Evolutionary conservation across 2,113 vertebrate species (phyloP).

Genomic region (Nipponia nippon): DNA sequence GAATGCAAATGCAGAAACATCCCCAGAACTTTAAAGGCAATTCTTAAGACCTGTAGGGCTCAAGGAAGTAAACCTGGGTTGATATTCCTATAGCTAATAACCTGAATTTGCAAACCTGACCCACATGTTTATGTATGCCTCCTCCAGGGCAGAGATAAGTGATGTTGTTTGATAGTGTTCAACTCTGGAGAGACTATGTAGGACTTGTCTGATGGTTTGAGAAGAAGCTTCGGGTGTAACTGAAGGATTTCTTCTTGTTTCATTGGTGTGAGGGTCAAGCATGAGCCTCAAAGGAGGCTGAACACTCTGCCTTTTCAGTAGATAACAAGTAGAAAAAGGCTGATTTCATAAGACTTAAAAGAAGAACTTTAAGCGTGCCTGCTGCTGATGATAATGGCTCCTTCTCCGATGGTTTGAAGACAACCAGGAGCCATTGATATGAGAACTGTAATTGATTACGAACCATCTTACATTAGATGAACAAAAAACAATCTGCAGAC

Average conservation of each 20-base stretch:
- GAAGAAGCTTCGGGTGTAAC: background rate
- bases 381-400: background rate
- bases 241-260: background rate
- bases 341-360: background rate
- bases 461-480: slow-evolving; percentile 38
- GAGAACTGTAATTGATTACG: background rate
- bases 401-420: background rate
- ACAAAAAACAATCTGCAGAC: slow-evolving; percentile 3
- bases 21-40: background rate
- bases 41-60: background rate
- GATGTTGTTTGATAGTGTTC: background rate
- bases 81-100: background rate
- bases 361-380: background rate
- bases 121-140: background rate
- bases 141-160: background rate
- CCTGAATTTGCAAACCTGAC: background rate
- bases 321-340: background rate
- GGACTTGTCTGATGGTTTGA: background rate
- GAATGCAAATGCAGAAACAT: background rate
- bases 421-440: background rate
- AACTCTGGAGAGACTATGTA: background rate
- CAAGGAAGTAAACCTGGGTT: background rate
- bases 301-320: background rate
- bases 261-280: background rate
- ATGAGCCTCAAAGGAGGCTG: background rate